A percentile compares a stretch with the other conserved stretches of the same genome.
phyloP scores from a whole-genome alignment of 2,797 vertebrate species.

The Poeciliopsis turneri region DNA sequence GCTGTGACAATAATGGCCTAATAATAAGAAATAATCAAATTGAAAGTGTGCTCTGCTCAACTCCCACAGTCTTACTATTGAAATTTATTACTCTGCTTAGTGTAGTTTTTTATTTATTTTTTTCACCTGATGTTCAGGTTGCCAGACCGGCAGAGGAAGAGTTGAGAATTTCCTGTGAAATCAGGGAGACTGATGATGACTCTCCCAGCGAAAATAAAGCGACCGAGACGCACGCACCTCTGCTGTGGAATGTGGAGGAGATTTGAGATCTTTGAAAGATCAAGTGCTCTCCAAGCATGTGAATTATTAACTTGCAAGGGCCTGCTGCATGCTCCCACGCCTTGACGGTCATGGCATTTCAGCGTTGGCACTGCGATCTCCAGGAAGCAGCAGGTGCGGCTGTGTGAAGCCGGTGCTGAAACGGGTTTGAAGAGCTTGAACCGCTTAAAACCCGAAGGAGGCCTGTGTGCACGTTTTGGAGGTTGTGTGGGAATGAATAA shows the following conservation, averaged over 20 bases:
- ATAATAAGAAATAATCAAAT: no score
- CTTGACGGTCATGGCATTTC: not conserved
- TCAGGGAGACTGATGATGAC: not conserved
- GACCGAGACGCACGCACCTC: no score
- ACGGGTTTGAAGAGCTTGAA: not conserved
- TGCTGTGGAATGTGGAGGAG: slow-evolving; percentile 3
- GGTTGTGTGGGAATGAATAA: not conserved
- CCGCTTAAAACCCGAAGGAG: not conserved
- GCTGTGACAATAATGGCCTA: not conserved
- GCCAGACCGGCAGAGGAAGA: no score
- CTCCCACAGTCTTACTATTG: no score
- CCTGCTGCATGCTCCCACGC: not conserved
- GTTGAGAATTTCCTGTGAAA: not conserved
- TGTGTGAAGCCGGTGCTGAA: slow-evolving; percentile 38
- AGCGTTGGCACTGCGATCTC: slow-evolving; percentile 10
- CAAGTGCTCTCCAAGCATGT: not conserved
- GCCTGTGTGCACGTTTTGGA: not conserved
- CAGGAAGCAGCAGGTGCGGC: slow-evolving; percentile 50
- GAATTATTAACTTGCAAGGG: slow-evolving; percentile 2
- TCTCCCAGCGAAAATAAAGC: not conserved
- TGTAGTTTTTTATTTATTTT: no score
- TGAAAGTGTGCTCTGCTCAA: no score
- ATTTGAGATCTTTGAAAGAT: slow-evolving; percentile 3
- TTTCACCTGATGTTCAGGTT: no score
- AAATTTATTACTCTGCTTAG: no score